Base-by-base conservation (phyloP, 2,113 vertebrate species). In the Progne subis region DNA sequence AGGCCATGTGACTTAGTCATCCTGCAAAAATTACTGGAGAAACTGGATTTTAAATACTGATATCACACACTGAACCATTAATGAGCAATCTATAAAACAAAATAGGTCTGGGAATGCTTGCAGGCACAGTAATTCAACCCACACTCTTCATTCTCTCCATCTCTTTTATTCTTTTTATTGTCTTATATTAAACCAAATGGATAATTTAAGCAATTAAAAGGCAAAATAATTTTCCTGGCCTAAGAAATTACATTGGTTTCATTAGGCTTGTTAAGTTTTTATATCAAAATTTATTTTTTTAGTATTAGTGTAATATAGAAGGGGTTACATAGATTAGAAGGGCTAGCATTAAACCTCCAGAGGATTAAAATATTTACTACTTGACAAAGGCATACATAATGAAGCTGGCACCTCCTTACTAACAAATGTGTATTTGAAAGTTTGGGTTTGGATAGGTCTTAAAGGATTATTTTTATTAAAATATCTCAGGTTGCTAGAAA, bases 391-490 rank as follows among this genome's bases (percentile, higher is more conserved):
- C 74, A 78, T 74, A 67, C 81, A 91, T 85, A 83, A 86, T 63
- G 61, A 95, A 94, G 41, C 75, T 82, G 77, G 82, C 70, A 61
- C 46, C 55, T 75, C 81, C 82, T 88, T 80, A 63, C 69, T 82
- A 94, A 94, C 80, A 95, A 97, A 92, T 79, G 53, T 55, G 55
- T 75, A 68, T 83, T 90, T 68, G 74, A 94, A 86, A 94, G 53
- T 91, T 97, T 71, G 67, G 86, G 71, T 94, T 85, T 91, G 61
- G 76, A 92, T 79, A 91, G 81, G 29, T 83, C 55, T 84, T 91
- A 94, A 91, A 95, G 86, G 96, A 91, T 96, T 95, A 86, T 32
- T 96, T 96, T 96, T 92, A 97, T 96, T 96, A 94, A 96, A 96
- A 96, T 94, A 9, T 79, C 88, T 93, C 9, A 8, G 69, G 80